A percentile compares a stretch with the other conserved stretches of the same genome.
Conservation (phyloP, 2,113 vertebrate species). For the Helogale parvula region DNA sequence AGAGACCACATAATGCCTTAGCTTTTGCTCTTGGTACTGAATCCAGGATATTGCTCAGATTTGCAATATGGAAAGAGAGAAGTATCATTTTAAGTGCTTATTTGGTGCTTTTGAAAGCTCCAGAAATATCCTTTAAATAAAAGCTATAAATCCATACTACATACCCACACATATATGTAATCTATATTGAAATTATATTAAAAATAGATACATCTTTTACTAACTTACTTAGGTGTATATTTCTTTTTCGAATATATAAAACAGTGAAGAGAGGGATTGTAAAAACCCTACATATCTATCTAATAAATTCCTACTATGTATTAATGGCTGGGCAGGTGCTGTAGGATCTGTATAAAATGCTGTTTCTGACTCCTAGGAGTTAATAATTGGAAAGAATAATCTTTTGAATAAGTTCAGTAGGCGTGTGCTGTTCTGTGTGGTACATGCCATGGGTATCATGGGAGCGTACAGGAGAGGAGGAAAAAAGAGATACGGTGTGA, state of each 20-base stretch:
- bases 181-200: not conserved
- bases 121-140: conserved; percentile 40
- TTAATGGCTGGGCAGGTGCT: not conserved
- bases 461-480: rapidly evolving
- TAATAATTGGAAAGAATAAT: not conserved
- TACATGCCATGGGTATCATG: not conserved
- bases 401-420: not conserved
- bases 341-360: not conserved
- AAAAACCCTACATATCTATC: not conserved
- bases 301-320: not conserved
- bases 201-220: not conserved
- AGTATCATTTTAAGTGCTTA: not conserved
- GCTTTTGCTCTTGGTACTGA: not conserved
- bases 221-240: not conserved
- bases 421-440: rapidly evolving
- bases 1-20: not conserved
- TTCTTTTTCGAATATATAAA: conserved; percentile 12
- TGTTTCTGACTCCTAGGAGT: not conserved
- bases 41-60: not conserved
- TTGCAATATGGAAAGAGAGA: not conserved
- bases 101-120: not conserved
- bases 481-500: not conserved
- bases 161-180: not conserved
- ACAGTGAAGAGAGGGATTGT: not conserved
- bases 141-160: not conserved